Conservation (phyloP, 2,888 invertebrate species). For the Drosophila acutilabella region DNA sequence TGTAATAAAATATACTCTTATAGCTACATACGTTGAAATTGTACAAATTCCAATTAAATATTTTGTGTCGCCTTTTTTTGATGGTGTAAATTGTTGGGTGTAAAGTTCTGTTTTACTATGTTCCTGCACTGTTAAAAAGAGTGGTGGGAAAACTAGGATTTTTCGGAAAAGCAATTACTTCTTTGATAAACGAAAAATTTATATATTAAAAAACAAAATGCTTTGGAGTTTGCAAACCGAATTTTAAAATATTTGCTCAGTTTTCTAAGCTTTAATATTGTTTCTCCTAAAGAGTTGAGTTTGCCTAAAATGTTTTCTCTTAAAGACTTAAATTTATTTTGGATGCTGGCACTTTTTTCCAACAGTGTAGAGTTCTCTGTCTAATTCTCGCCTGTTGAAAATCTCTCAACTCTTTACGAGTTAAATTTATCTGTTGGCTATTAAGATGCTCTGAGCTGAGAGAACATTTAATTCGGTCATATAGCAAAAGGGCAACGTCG, state of each 20-base stretch:
- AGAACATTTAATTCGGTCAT: slow-evolving; percentile 61
- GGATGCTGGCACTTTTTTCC: not conserved
- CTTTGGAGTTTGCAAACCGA: too few relatives aligned
- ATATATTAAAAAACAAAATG: too few relatives aligned
- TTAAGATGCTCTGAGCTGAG: slow-evolving; percentile 36
- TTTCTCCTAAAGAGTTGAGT: too few relatives aligned
- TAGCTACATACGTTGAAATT: slow-evolving; percentile 11
- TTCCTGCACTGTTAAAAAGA: not conserved
- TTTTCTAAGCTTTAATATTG: too few relatives aligned
- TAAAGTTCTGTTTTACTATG: not conserved
- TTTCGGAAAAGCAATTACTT: too few relatives aligned
- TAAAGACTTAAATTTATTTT: too few relatives aligned
- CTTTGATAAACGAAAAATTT: too few relatives aligned
- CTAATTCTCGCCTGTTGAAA: slow-evolving; percentile 5
- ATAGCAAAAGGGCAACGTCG: slow-evolving; percentile 44
- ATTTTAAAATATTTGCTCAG: too few relatives aligned
- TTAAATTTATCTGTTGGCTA: slow-evolving; percentile 50
- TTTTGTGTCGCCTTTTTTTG: slow-evolving; percentile 32
- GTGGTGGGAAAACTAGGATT: not conserved
- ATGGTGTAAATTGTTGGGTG: slow-evolving; percentile 28
- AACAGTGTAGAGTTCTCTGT: not conserved
- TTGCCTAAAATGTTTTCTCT: too few relatives aligned
- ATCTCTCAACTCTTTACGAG: slow-evolving; percentile 56
- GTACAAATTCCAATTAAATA: slow-evolving; percentile 30
- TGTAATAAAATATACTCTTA: slow-evolving; percentile 53